Percentiles rank a stretch among this genome's conserved stretches.
Evolutionary conservation across 2,113 vertebrate species (phyloP).

Genomic region (Ibidorhyncha struthersii): DNA sequence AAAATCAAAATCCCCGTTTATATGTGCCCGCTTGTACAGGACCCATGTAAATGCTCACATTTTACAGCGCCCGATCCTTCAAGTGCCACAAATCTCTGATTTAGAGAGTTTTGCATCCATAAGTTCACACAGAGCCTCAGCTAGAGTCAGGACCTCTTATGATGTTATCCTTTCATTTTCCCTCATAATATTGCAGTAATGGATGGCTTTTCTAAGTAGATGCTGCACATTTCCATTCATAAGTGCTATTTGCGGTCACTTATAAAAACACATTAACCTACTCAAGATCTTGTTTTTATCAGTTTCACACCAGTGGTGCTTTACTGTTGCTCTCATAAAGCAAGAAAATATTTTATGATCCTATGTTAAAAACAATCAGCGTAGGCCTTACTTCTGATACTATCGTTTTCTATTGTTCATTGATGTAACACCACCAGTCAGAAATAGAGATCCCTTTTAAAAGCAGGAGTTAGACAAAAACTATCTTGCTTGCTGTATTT

Average conservation of each 20-base stretch:
- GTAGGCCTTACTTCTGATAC: neutral
- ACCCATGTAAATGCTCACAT: neutral
- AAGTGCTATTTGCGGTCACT: conserved; percentile 39
- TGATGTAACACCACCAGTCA: neutral
- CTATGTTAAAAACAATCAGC: neutral
- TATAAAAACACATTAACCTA: neutral
- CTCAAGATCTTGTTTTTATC: conserved; percentile 14
- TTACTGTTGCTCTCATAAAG: neutral
- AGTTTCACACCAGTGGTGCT: neutral
- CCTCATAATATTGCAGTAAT: neutral
- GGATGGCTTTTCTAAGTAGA: neutral
- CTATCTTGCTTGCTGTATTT: neutral
- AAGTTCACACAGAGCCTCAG: neutral
- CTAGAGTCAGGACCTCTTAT: neutral
- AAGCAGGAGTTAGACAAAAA: neutral
- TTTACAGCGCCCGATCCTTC: neutral
- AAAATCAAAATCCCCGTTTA: neutral
- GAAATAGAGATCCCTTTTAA: neutral
- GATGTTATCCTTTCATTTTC: neutral
- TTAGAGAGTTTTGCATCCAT: neutral
- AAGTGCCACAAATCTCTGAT: neutral
- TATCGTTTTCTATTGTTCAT: neutral
- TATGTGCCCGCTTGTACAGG: neutral
- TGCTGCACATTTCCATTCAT: conserved; percentile 11
- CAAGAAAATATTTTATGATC: neutral